A percentile compares a stretch with the other conserved stretches of the same genome.
phyloP scores from a whole-genome alignment of 2,797 vertebrate species.

The Telmatherina bonti region DNA sequence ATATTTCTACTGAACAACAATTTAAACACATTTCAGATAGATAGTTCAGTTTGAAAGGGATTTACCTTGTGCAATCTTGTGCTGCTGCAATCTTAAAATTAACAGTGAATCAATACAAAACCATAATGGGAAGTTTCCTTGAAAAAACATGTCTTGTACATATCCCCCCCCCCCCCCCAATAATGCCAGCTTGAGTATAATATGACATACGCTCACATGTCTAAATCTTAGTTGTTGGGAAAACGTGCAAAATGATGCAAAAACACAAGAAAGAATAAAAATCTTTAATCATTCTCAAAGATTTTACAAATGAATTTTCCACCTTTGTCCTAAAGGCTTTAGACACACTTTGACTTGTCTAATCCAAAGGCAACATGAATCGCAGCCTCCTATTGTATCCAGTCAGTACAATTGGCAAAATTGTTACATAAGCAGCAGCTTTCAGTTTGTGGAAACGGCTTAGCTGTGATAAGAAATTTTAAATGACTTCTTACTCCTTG shows the following conservation, averaged over 20 bases:
- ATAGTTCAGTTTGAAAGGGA: too few relatives aligned
- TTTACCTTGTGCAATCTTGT: too few relatives aligned
- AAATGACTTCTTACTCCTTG: neutral
- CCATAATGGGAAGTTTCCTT: neutral
- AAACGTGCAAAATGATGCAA: neutral
- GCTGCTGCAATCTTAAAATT: too few relatives aligned
- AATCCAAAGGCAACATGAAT: constrained; percentile 1
- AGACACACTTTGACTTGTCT: constrained; percentile 10
- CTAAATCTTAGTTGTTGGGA: neutral
- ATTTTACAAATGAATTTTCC: constrained; percentile 45
- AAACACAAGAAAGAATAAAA: constrained; percentile 49
- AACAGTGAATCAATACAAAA: too few relatives aligned
- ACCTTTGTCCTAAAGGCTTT: constrained; percentile 2
- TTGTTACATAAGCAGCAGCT: constrained; percentile 24
- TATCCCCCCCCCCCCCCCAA: neutral
- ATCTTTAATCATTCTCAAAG: constrained; percentile 64
- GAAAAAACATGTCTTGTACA: neutral
- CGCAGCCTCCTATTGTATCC: neutral
- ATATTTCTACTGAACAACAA: too few relatives aligned
- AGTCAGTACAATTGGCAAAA: constrained; percentile 22
- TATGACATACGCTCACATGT: neutral
- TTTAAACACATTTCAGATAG: too few relatives aligned
- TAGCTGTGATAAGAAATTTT: constrained; percentile 13
- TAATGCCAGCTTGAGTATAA: neutral
- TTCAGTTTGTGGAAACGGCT: neutral